These are phyloP conservation scores for Ruditapes philippinarum DNA, from an alignment of 1,140 invertebrate species.

Conservation along the genomic window DNA sequence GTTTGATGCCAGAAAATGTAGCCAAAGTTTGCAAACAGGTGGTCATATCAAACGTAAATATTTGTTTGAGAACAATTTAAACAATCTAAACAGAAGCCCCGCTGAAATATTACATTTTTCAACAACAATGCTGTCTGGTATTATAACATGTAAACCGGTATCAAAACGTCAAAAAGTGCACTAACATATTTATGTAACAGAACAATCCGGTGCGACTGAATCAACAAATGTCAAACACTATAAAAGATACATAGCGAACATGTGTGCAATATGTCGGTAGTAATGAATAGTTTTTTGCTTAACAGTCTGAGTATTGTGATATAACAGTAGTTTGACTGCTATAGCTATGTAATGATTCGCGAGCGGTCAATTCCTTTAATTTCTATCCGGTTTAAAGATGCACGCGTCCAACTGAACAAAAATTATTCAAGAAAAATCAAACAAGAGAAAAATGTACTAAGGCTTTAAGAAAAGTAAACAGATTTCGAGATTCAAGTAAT, in stretches of 20 bases:
- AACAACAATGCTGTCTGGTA: background rate
- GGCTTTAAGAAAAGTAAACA: too few species aligned
- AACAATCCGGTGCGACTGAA: background rate
- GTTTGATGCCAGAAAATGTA: too few species aligned
- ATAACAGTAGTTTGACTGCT: too few species aligned
- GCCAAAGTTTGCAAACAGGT: background rate
- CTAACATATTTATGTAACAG: background rate
- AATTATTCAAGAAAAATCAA: too few species aligned
- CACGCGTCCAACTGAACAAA: too few species aligned
- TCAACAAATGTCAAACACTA: background rate
- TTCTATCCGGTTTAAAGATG: too few species aligned
- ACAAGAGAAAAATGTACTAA: too few species aligned
- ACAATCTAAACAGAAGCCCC: constrained; percentile 22
- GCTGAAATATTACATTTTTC: constrained; percentile 30
- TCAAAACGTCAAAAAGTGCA: background rate
- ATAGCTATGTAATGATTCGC: too few species aligned
- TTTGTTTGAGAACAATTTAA: background rate
- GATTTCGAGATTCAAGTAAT: too few species aligned
- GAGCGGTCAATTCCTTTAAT: too few species aligned
- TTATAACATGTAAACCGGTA: background rate
- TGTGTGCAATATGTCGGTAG: background rate
- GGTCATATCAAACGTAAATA: background rate
- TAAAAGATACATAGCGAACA: background rate
- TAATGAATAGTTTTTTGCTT: background rate
- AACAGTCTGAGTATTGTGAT: too few species aligned